These are phyloP conservation scores for Scrobipalpa atriplicella DNA, from an alignment of 2,888 invertebrate genomes.

Conservation along the genomic window DNA sequence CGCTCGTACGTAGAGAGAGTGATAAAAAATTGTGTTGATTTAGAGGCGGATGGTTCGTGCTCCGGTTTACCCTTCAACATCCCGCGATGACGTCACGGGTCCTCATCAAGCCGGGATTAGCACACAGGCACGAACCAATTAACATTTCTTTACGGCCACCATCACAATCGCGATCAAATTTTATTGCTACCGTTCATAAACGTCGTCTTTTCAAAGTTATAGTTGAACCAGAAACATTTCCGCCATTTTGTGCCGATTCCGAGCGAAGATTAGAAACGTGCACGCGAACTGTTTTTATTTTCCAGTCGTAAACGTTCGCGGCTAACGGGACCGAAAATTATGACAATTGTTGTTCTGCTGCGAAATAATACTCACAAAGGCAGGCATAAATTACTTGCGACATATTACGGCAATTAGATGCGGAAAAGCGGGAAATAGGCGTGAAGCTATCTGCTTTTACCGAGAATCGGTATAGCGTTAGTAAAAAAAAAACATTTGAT, in stretches of 20 bases:
- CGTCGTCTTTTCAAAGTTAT: conserved; percentile 25
- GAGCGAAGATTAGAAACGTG: conserved; percentile 7
- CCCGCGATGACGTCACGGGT: background rate
- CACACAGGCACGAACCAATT: conserved; percentile 20
- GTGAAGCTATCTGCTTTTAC: conserved; percentile 13
- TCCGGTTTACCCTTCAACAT: background rate
- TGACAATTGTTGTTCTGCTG: conserved; percentile 27
- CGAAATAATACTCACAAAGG: conserved; percentile 21
- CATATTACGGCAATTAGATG: conserved; percentile 30
- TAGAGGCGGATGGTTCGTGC: background rate
- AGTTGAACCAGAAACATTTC: conserved; percentile 24
- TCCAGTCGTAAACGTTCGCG: conserved; percentile 21
- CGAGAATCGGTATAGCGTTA: background rate
- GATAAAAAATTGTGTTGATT: background rate
- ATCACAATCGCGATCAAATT: conserved; percentile 24
- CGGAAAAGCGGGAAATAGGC: background rate
- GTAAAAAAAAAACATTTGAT: background rate
- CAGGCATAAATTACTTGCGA: conserved; percentile 28
- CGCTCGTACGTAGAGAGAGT: background rate
- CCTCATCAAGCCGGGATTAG: conserved; percentile 12
- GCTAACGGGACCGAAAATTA: conserved; percentile 24
- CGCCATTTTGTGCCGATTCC: conserved; percentile 25
- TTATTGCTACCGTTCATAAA: conserved; percentile 23
- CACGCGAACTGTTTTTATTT: conserved; percentile 28
- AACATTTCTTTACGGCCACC: conserved; percentile 23